phyloP scores from a whole-genome alignment of 2,113 vertebrate genomes.

The Alces alces region DNA sequence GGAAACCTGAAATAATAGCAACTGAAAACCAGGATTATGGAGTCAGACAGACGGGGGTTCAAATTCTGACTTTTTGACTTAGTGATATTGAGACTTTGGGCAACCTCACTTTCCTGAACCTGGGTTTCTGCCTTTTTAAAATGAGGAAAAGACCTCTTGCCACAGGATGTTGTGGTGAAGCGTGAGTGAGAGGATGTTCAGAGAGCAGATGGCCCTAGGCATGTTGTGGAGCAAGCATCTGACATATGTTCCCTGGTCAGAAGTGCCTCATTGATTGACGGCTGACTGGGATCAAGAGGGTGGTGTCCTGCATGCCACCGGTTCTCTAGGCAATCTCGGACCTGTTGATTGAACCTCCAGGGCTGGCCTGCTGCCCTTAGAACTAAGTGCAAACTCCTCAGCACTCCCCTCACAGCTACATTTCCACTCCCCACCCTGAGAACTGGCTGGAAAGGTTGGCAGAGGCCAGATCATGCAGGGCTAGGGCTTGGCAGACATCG shows the following conservation, averaged over 20 bases:
- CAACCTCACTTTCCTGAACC: neutral
- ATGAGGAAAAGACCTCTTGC: neutral
- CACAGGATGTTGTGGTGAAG: neutral
- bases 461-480: neutral
- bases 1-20: neutral
- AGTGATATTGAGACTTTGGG: neutral
- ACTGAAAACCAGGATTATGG: neutral
- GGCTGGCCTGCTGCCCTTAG: neutral
- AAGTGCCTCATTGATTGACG: neutral
- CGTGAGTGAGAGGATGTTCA: neutral
- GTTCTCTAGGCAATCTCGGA: neutral
- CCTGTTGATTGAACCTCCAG: neutral
- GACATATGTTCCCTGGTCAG: accelerated
- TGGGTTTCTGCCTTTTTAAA: neutral
- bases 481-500: neutral
- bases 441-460: neutral
- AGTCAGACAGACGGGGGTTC: neutral
- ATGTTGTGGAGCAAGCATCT: neutral
- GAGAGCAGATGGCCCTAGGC: no score
- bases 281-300: neutral
- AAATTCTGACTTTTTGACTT: neutral
- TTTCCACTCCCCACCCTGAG: neutral
- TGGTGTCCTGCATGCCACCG: no score
- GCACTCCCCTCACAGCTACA: neutral
- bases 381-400: neutral